These are phyloP conservation scores for Semibalanus balanoides DNA, from an alignment of 1,140 invertebrate genomes.

Conservation along the genomic window DNA sequence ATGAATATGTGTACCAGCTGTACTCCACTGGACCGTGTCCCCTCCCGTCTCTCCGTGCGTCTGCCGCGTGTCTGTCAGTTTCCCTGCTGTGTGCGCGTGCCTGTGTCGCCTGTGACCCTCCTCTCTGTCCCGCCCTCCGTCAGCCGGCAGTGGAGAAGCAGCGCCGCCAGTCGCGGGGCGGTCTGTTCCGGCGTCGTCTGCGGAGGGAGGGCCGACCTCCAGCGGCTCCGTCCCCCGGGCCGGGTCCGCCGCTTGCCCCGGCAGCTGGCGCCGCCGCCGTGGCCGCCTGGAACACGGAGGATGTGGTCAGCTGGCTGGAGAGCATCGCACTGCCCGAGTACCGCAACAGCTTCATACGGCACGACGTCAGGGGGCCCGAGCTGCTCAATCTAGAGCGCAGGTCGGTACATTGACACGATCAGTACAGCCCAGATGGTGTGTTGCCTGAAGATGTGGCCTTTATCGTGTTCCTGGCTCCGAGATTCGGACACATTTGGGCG, in stretches of 20 bases:
- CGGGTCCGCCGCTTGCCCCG: background rate
- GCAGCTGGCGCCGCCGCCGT: conserved; percentile 21
- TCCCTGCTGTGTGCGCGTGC: too few species aligned
- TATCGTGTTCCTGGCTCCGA: too few species aligned
- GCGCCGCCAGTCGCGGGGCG: conserved; percentile 4
- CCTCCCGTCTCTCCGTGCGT: too few species aligned
- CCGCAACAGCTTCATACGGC: conserved; percentile 54
- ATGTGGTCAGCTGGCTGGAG: conserved; percentile 64
- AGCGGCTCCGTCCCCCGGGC: conserved; percentile 1
- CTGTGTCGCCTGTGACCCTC: too few species aligned
- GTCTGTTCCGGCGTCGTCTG: conserved; percentile 15
- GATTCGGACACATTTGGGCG: too few species aligned
- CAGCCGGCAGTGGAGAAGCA: background rate
- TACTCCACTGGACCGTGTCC: too few species aligned
- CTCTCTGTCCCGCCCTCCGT: background rate
- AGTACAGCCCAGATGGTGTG: too few species aligned
- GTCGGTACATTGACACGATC: too few species aligned
- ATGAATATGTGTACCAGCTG: too few species aligned
- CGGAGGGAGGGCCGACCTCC: conserved; percentile 15
- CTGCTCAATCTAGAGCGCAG: conserved; percentile 63
- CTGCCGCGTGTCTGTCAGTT: too few species aligned
- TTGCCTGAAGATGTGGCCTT: too few species aligned
- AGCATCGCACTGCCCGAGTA: conserved; percentile 77
- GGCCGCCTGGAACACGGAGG: conserved; percentile 37
- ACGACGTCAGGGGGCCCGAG: conserved; percentile 84